Conservation (phyloP, 2,113 vertebrate genomes). For the Amphilophus citrinellus region DNA sequence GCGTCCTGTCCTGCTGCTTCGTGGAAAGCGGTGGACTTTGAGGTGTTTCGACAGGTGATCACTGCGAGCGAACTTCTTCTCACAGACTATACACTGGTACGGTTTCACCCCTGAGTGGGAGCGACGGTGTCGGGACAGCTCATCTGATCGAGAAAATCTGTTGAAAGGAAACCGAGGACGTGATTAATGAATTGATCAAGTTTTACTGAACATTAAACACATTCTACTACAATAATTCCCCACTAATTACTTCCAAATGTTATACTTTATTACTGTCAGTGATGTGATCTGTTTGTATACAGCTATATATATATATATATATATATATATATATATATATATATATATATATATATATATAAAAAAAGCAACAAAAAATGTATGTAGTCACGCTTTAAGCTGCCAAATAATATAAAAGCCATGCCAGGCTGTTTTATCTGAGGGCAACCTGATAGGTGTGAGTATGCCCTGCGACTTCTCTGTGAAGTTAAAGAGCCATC, state of each 20-base stretch:
- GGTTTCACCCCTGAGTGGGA: conserved; percentile 98
- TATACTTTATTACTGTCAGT: not conserved
- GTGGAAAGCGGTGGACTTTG: conserved; percentile 98
- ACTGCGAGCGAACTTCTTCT: conserved; percentile 98
- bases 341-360: not conserved
- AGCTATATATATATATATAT: not conserved
- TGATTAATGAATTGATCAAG: not conserved
- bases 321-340: not conserved
- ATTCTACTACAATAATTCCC: not conserved
- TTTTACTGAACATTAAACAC: not conserved
- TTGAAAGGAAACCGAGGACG: not conserved
- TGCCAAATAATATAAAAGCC: conserved; percentile 12
- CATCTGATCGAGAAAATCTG: conserved; percentile 97
- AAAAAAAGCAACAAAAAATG: not conserved
- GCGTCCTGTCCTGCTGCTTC: conserved; percentile 91
- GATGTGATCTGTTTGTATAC: not conserved
- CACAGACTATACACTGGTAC: conserved; percentile 95
- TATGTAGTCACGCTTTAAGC: conserved; percentile 5
- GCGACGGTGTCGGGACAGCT: conserved; percentile 94
- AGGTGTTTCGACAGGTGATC: conserved; percentile 99
- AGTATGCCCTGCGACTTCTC: conserved; percentile 34
- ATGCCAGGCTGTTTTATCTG: conserved; percentile 26
- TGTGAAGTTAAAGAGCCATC: conserved; percentile 40
- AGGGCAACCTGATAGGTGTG: conserved; percentile 53
- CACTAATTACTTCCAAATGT: not conserved